Evolutionary conservation across 2,888 invertebrate species (phyloP), one percentile per base, ranked within the genome.

Genomic region (Dascillus cervinus): DNA sequence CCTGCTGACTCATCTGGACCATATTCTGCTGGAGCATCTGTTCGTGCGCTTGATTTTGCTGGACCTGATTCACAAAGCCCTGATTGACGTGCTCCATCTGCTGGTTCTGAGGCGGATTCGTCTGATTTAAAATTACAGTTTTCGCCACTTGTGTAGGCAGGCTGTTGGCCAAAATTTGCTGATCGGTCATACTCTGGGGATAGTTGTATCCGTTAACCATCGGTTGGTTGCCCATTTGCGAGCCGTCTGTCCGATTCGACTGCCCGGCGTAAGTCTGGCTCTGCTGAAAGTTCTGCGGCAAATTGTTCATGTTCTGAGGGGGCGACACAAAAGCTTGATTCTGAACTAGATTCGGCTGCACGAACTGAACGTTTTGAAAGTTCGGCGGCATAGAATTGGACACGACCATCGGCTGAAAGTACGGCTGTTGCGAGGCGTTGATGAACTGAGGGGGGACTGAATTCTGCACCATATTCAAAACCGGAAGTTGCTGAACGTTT

Each of bases 301-400:
- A n/a, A n/a, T n/a, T n/a, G 4, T 11, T 11, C 14, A 60, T 49
- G 8, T 50, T 51, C 43, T 62, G 62, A n/a, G 58, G 56, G 11
- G 63, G 62, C 10, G 64, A 58, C 6, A 63, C 62, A 43, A 65
- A 65, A 2, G 63, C 63, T 37, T 57, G 60, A 34, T 60, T 56
- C 32, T 54, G 62, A n/a, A 62, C 46, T 34, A 59, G 43, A 37
- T 58, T 56, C 19, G 58, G 50, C 5, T 60, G 62, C n/a, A 63
- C 59, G 38, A 62, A 65, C 35, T 62, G 64, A 19, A 65, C 50
- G 34, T 60, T 62, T 34, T 48, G 50, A 39, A 53, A 59, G 37
- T 50, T 48, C 37, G 47, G 56, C 26, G 52, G 58, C 36, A 55
- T 52, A 17, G 52, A 40, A 33, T 56, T 56, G 5, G 47, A 52